Conservation (phyloP, 1,140 invertebrate species). For the Pogonus chalceus region DNA sequence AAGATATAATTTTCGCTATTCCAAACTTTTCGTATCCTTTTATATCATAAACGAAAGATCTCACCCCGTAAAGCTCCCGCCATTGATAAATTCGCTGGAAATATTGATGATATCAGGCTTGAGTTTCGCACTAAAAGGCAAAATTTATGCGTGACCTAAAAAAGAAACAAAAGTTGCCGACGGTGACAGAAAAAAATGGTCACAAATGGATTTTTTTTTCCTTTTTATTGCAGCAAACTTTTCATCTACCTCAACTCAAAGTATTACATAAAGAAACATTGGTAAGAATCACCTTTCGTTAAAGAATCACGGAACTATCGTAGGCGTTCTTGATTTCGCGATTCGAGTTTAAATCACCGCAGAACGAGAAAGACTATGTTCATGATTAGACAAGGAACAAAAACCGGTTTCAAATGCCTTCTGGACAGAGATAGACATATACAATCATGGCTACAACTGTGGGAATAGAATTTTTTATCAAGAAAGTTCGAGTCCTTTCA, state of each 20-base stretch:
- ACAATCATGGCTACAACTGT: background rate
- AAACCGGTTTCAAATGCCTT: background rate
- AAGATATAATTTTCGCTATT: too few species aligned
- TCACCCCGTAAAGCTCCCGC: background rate
- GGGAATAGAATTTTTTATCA: constrained; percentile 4
- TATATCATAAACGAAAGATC: too few species aligned
- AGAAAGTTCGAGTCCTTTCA: constrained; percentile 6
- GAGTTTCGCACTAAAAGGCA: background rate
- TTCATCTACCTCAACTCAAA: background rate
- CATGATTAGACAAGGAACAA: background rate
- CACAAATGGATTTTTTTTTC: background rate
- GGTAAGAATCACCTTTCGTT: background rate
- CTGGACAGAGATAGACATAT: background rate
- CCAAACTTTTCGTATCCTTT: too few species aligned
- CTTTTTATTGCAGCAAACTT: background rate
- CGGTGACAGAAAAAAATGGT: background rate
- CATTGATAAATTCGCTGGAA: background rate
- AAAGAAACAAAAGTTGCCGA: background rate
- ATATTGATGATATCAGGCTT: background rate
- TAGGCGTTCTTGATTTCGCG: background rate
- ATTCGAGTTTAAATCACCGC: background rate
- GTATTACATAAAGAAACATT: constrained; percentile 6
- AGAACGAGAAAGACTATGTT: background rate
- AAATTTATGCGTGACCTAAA: constrained; percentile 1
- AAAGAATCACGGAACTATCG: constrained; percentile 4